Evolutionary conservation across 2,888 invertebrate genomes (phyloP).

Genomic region (Agrilus biguttatus): DNA sequence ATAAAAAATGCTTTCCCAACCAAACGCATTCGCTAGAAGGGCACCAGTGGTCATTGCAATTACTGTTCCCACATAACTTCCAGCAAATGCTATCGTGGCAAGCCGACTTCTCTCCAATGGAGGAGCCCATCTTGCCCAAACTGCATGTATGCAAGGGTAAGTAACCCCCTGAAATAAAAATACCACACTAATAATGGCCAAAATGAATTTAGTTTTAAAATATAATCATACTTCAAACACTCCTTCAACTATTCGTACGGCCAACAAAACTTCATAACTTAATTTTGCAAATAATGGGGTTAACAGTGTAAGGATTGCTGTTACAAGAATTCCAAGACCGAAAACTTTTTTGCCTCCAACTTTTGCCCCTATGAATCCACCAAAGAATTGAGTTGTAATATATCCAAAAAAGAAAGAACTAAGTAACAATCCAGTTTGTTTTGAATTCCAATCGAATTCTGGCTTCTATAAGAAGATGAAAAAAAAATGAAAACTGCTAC

Average conservation of each 20-base stretch:
- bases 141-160: constrained; percentile 67
- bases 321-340: constrained; percentile 62
- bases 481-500: too few species aligned
- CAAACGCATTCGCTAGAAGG: constrained; percentile 52
- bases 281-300: not conserved
- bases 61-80: constrained; percentile 75
- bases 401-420: constrained; percentile 88
- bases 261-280: not conserved
- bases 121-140: constrained; percentile 77
- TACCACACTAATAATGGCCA: not conserved
- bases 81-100: constrained; percentile 72
- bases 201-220: not conserved
- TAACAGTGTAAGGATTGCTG: constrained; percentile 43
- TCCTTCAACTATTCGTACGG: constrained; percentile 1
- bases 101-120: constrained; percentile 61
- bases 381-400: constrained; percentile 67
- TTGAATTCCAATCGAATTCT: constrained; percentile 70
- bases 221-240: constrained; percentile 5
- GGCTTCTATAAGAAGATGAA: constrained; percentile 33
- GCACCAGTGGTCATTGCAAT: constrained; percentile 70
- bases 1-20: constrained; percentile 75
- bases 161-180: constrained; percentile 47
- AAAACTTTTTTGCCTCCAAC: constrained; percentile 77
- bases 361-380: constrained; percentile 69
- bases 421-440: constrained; percentile 61